Evolutionary conservation across 2,797 vertebrate genomes (phyloP).

Genomic region (Luscinia luscinia): DNA sequence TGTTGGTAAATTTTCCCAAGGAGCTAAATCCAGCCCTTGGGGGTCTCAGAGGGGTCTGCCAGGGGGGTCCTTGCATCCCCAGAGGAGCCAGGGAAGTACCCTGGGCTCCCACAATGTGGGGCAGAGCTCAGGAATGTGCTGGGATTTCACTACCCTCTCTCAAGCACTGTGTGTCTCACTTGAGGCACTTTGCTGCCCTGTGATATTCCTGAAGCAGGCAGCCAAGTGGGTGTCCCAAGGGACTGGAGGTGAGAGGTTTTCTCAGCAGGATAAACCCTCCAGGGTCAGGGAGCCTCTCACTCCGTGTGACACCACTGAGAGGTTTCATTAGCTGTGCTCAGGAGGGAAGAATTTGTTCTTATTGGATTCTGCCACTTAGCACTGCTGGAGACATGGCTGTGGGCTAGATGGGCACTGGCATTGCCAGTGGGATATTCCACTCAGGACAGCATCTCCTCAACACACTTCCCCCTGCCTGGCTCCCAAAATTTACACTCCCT

Average conservation of each 20-base stretch:
- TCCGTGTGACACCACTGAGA: neutral
- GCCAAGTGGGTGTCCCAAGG: conserved; percentile 69
- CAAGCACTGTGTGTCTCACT: conserved; percentile 58
- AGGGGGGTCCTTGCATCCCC: too few relatives aligned
- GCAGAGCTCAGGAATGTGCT: neutral
- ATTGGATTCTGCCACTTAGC: neutral
- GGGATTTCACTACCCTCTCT: conserved; percentile 44
- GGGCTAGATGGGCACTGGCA: neutral
- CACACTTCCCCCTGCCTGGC: neutral
- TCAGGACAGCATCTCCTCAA: accelerated
- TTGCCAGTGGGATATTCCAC: neutral
- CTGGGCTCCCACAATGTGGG: neutral
- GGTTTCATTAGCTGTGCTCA: conserved; percentile 25
- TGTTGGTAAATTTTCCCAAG: too few relatives aligned
- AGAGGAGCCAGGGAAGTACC: too few relatives aligned
- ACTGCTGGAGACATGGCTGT: neutral
- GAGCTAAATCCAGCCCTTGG: too few relatives aligned
- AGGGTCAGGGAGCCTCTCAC: conserved; percentile 46
- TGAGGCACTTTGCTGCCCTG: conserved; percentile 67
- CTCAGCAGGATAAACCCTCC: conserved; percentile 62
- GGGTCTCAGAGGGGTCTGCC: too few relatives aligned
- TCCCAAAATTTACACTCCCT: neutral
- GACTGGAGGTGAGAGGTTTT: conserved; percentile 56
- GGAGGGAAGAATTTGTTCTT: neutral
- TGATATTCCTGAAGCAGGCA: conserved; percentile 59